These are phyloP conservation scores for Heliothis subflexa DNA, from an alignment of 1,140 invertebrate genomes.

Conservation along the genomic window DNA sequence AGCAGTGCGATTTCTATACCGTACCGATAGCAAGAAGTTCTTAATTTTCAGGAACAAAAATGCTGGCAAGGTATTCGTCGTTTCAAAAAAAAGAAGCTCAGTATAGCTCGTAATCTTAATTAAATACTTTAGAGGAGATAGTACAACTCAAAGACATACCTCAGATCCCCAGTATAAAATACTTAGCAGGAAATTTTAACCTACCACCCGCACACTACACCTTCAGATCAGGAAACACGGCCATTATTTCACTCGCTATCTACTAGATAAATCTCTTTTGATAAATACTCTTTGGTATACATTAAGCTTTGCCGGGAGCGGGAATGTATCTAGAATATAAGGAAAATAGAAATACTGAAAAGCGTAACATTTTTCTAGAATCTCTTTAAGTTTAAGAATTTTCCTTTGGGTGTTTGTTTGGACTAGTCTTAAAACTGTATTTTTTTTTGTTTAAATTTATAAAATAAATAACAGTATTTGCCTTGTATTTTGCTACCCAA, in stretches of 20 bases:
- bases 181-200: constrained; percentile 28
- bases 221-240: constrained; percentile 52
- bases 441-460: not conserved
- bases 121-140: no score
- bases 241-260: constrained; percentile 57
- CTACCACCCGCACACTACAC: constrained; percentile 11
- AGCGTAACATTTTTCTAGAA: not conserved
- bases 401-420: not conserved
- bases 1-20: no score
- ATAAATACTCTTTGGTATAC: constrained; percentile 23
- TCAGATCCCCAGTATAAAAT: not conserved
- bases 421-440: not conserved
- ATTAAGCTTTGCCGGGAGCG: not conserved
- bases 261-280: constrained; percentile 47
- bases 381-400: not conserved
- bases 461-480: no score
- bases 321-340: constrained; percentile 9
- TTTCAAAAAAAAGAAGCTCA: no score
- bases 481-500: no score
- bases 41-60: no score
- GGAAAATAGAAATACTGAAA: constrained; percentile 12
- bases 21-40: no score
- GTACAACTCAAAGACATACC: not conserved
- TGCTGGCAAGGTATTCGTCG: no score
- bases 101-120: no score